A percentile compares a stretch with the other conserved stretches of the same genome.
phyloP scores from a whole-genome alignment of 2,113 vertebrate genomes.

The Osmerus mordax region DNA sequence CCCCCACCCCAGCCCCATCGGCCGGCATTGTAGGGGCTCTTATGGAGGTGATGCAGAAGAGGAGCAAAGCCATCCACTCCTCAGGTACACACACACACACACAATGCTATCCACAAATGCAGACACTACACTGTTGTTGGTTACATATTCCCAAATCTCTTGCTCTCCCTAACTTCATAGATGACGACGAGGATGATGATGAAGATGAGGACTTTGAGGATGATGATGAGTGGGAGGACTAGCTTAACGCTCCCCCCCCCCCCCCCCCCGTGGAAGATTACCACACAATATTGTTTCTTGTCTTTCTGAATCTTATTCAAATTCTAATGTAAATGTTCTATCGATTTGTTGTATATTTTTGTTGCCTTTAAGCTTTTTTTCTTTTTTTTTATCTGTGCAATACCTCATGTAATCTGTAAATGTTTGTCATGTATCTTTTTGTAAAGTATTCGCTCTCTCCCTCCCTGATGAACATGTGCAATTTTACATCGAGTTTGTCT shows the following conservation, averaged over 20 bases:
- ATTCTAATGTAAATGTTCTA: slow-evolving; percentile 94
- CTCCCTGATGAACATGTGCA: slow-evolving; percentile 73
- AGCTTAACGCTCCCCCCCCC: slow-evolving; percentile 57
- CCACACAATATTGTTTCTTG: slow-evolving; percentile 86
- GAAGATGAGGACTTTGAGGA: slow-evolving; percentile 97
- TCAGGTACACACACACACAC: slow-evolving; percentile 77
- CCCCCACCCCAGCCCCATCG: slow-evolving; percentile 76
- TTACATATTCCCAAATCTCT: neutral
- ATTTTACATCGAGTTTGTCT: slow-evolving; percentile 77
- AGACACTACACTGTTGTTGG: neutral
- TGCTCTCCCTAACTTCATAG: slow-evolving; percentile 60
- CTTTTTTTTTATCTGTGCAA: slow-evolving; percentile 84
- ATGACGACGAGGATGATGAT: slow-evolving; percentile 94
- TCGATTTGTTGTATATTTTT: slow-evolving; percentile 94
- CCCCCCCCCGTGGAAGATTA: slow-evolving; percentile 66
- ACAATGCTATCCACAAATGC: neutral
- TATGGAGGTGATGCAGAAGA: slow-evolving; percentile 98
- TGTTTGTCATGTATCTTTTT: slow-evolving; percentile 80
- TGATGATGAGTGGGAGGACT: slow-evolving; percentile 98
- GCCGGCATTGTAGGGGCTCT: slow-evolving; percentile 93
- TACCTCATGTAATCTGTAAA: slow-evolving; percentile 97
- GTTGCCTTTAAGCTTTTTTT: slow-evolving; percentile 88
- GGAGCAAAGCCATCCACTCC: slow-evolving; percentile 98
- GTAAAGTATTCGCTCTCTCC: slow-evolving; percentile 55
- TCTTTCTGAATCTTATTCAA: slow-evolving; percentile 87